Base-by-base conservation (phyloP, 2,888 invertebrate species). In the Xylota sylvarum region DNA sequence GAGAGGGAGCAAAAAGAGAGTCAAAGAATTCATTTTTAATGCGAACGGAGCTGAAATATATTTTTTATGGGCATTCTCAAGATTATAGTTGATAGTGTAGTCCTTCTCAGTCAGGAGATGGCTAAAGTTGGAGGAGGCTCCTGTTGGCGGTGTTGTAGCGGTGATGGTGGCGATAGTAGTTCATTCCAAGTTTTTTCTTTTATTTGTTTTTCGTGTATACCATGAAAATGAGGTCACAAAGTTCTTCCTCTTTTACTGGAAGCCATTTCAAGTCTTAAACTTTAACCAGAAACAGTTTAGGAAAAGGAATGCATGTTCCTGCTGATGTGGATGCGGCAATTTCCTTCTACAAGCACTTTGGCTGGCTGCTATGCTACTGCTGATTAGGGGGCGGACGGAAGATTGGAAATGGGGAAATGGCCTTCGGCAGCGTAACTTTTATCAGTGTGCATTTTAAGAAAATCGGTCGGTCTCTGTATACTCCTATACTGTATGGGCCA, bases 181-280 rank as follows among this genome's bases (percentile, higher is more conserved):
- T 64, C 60, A 62, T 62, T 55, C 3, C 35, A 17, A 62, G 43
- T 35, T 64, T 48, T 74, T 43, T 69, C 30, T 70, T 70, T 64
- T 79, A 56, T 67, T 55, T 69, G 76, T 85, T 70, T 70, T 70
- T 62, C 70, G 32, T 76, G 52, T 76, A 65, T 70, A 65, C 52
- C 17, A 64, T 65, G 65, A 81, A 85, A 83, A 77, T 37, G 76
- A 85, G 85, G 85, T 77, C 85, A 85, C 60, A 85, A 67, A 81
- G 72, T 77, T 81, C 30, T 37, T 85, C 60, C 76, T 67, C 46
- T 67, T 73, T 77, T 50, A 82, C 77, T 82, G 35, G 62, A 78
- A 86, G 72, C 82, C 77, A 86, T 86, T 86, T 82, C 48, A 72
- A 73, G 86, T 82, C 69, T 78, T 73, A 56, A 86, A 86, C 82